Evolutionary conservation across 2,797 vertebrate genomes (phyloP), one percentile per base, ranked within the genome.

Genomic region (Crax fasciolata): DNA sequence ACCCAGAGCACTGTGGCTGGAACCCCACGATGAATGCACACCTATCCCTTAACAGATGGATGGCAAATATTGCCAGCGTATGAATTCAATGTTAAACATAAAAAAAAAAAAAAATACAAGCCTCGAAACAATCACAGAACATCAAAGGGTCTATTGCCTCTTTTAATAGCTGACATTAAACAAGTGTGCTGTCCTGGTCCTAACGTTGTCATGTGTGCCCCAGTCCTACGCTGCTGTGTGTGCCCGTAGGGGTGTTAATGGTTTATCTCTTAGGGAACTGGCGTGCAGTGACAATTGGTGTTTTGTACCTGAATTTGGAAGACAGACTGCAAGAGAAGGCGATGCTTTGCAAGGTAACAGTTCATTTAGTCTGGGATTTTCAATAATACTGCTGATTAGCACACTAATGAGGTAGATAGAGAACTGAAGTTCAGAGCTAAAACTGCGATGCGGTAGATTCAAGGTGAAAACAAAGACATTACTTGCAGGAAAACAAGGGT

Each of bases 291-390:
- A 88, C 76, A 94, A 55, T 0, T 23, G 28, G 77, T 65, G 67
- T 61, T 94, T 89, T 79, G 70, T 72, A 84, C 73, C 78, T 92
- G 70, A 70, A 70, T 55, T 78, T 84, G 71, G 68, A 92, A 90
- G 67, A 91, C 44, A 94, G 92, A 71, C 44, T 2, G 9, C 78
- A 71, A 93, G 41, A 68, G 74, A 95, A 90, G 55, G 35, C 1
- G 44, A 55, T 89, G 70, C 49, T 93, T 88, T 93, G 93, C 84
- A 93, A 89, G 88, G 93, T 71, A 89, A 85, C 87, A 94, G 81
- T 82, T 82, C 86, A 92, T 96, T 97, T 94, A 95, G 73, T 48
- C 52, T 62, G 77, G 20, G 66, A 44, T 89, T 93, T 95, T 94
- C 93, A 96, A 52, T 92, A 95, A 94, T n/a, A 59, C 57, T 13